phyloP scores from a whole-genome alignment of 2,797 vertebrate genomes.

The Pelobates cultripes region DNA sequence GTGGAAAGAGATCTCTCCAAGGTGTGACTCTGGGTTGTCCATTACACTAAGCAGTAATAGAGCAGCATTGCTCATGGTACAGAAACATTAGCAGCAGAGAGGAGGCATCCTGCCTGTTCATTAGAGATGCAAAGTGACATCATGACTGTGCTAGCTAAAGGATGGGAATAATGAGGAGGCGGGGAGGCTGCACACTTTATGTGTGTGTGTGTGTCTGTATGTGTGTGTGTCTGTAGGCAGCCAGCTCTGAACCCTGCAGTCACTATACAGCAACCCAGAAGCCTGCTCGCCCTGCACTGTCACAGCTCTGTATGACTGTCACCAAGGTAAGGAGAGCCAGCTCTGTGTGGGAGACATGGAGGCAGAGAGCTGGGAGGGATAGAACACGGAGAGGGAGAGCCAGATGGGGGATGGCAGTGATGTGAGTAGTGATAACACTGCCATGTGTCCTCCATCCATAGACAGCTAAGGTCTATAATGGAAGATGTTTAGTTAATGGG shows the following conservation, averaged over 20 bases:
- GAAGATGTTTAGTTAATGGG: background rate
- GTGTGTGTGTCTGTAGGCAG: constrained; percentile 42
- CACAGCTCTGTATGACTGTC: constrained; percentile 91
- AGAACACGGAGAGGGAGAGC: background rate
- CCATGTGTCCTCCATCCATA: background rate
- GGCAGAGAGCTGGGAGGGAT: background rate
- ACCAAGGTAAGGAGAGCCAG: constrained; percentile 82
- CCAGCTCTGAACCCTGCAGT: constrained; percentile 51
- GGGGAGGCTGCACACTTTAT: constrained; percentile 34
- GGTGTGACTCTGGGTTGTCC: no score
- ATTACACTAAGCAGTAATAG: no score
- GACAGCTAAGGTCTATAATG: background rate
- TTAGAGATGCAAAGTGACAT: constrained; percentile 55
- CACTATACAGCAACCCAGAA: constrained; percentile 29
- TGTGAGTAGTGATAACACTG: background rate
- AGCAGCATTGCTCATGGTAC: background rate
- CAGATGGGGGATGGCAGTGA: background rate
- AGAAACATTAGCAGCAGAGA: constrained; percentile 33
- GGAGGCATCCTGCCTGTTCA: constrained; percentile 49
- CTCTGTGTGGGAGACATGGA: background rate
- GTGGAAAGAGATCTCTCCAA: no score
- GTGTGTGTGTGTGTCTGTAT: constrained; percentile 26
- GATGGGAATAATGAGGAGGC: constrained; percentile 52
- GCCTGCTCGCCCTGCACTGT: constrained; percentile 55
- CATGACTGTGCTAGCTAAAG: constrained; percentile 46